Base-by-base conservation (phyloP, 2,888 invertebrate genomes). In the Drosophila neutralis region DNA sequence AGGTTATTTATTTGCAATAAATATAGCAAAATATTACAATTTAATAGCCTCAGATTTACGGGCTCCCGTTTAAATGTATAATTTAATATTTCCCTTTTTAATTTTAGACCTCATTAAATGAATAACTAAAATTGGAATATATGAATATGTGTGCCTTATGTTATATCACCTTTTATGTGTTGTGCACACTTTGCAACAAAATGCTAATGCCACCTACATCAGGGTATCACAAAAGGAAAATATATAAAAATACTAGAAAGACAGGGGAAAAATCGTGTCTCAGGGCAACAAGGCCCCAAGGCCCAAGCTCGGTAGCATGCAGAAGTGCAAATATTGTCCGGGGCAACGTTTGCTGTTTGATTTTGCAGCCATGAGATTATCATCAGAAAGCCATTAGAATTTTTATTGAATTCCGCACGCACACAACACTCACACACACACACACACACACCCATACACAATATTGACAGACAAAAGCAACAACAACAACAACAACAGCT, bases 361-460 rank as follows among this genome's bases (percentile, higher is more conserved):
- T 87, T 89, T 87, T 81, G 73, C 77, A 82, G 83, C 79, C 84
- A 90, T 79, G 82, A 83, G 89, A 90, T 90, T 90, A 90, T 90
- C 90, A 90, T 90, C 88, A 88, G 86, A 89, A 89, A 87, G 78
- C 88, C 90, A 90, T 89, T 90, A 89, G 86, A 89, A 88, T 88
- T 90, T 90, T 89, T 89, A 89, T 88, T 89, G 89, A 89, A 90
- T 90, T 90, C 88, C 82, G 76, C 80, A 87, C 88, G 76, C 88
- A 85, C 73, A 78, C 80, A 76, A 70, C 24, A 53, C 45, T 64
- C 29, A 53, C 54, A 24, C 24, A 27, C 27, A 27, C 27, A 27
- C 27, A 4, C 21, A 27, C n/a, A 54, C 58, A 53, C 33, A 35
- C 31, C 36, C 36, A 49, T 29, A 15, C 48, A 33, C 49, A 52